Conservation (phyloP, 2,888 invertebrate species). For the Limnephilus auricula region DNA sequence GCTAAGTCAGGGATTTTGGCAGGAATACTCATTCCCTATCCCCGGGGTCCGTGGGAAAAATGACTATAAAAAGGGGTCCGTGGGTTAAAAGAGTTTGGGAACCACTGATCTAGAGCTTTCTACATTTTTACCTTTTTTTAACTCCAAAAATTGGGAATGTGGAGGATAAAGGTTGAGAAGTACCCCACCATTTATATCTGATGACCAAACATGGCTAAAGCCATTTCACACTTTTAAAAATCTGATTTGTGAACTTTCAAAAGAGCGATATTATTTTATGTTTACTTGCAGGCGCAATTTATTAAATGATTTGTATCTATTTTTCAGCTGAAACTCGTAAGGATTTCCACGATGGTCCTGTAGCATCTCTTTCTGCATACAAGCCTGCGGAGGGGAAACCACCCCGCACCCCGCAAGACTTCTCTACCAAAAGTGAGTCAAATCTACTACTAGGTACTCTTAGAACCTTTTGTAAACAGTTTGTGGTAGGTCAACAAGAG, state of each 20-base stretch:
- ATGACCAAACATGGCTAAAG: too few relatives aligned
- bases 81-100: too few relatives aligned
- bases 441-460: not conserved
- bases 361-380: constrained; percentile 24
- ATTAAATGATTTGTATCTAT: not conserved
- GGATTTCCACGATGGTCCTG: constrained; percentile 10
- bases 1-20: too few relatives aligned
- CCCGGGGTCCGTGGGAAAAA: too few relatives aligned
- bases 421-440: constrained; percentile 53
- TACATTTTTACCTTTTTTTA: too few relatives aligned
- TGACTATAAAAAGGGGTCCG: too few relatives aligned
- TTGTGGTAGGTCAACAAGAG: not conserved
- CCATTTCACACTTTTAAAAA: not conserved
- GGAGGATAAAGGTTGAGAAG: too few relatives aligned
- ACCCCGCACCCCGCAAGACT: constrained; percentile 51
- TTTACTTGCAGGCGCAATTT: not conserved
- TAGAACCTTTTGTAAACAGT: not conserved
- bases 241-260: not conserved
- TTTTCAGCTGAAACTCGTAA: constrained; percentile 2
- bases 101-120: too few relatives aligned
- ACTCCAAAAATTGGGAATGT: too few relatives aligned
- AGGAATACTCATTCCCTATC: too few relatives aligned
- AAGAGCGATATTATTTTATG: not conserved
- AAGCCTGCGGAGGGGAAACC: constrained; percentile 52
- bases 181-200: too few relatives aligned